These are phyloP conservation scores for Hemicrepidius hirtus DNA, from an alignment of 2,888 invertebrate genomes.

Conservation along the genomic window DNA sequence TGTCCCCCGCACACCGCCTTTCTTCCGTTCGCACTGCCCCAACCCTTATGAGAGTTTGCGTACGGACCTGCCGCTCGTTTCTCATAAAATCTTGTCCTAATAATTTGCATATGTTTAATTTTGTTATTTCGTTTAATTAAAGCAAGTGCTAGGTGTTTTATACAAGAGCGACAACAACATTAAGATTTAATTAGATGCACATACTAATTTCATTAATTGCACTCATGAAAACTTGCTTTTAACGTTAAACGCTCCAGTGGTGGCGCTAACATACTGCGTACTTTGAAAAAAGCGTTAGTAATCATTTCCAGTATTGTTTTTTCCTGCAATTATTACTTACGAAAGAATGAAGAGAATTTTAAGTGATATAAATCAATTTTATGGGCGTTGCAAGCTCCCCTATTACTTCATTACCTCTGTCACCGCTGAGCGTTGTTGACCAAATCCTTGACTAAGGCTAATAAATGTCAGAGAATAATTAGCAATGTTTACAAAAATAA, in stretches of 20 bases:
- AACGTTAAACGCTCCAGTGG: slow-evolving; percentile 14
- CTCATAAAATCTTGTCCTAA: slow-evolving; percentile 60
- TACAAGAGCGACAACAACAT: slow-evolving; percentile 28
- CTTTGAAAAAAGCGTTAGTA: not conserved
- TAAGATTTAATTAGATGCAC: slow-evolving; percentile 37
- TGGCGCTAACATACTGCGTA: not conserved
- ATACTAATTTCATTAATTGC: slow-evolving; percentile 39
- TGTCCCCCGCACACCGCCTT: slow-evolving; percentile 71
- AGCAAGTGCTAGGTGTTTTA: slow-evolving; percentile 36
- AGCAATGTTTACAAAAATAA: no score
- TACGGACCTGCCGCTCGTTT: slow-evolving; percentile 61
- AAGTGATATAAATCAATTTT: slow-evolving; percentile 16
- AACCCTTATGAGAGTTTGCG: slow-evolving; percentile 59
- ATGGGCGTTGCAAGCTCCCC: not conserved
- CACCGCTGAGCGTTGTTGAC: slow-evolving; percentile 8
- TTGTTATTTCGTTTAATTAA: slow-evolving; percentile 49
- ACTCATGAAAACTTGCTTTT: slow-evolving; percentile 24
- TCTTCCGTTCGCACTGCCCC: slow-evolving; percentile 56
- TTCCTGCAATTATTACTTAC: not conserved
- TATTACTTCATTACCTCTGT: slow-evolving; percentile 20
- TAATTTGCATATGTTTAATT: slow-evolving; percentile 59
- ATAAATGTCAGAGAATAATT: no score
- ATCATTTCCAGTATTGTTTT: not conserved
- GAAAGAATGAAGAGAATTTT: slow-evolving; percentile 6
- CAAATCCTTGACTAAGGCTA: slow-evolving; percentile 7